A percentile compares a stretch with the other conserved stretches of the same genome.
phyloP scores from a whole-genome alignment of 2,888 invertebrate species.

The Eristalis intricaria region DNA sequence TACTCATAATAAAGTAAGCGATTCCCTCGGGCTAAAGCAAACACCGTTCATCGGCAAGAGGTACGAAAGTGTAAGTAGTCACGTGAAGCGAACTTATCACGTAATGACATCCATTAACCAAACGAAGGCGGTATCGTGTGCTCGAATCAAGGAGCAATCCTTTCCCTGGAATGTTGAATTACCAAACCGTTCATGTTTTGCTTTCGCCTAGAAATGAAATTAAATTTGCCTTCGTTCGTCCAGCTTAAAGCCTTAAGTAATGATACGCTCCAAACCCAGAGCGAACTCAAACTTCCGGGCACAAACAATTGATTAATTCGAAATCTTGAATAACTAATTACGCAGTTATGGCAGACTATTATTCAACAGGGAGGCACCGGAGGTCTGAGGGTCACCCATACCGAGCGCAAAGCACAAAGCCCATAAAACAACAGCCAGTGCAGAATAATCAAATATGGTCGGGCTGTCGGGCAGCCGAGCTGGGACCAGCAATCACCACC shows the following conservation, averaged over 20 bases:
- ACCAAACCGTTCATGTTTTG: background rate
- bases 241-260: background rate
- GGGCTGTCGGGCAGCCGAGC: background rate
- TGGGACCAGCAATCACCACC: background rate
- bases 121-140: background rate
- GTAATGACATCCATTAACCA: conserved; percentile 12
- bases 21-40: background rate
- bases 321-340: conserved; percentile 72
- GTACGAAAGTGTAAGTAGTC: background rate
- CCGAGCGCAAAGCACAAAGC: background rate
- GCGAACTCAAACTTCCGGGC: conserved; percentile 18
- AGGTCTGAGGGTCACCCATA: background rate
- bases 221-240: background rate
- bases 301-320: conserved; percentile 64
- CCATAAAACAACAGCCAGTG: conserved; percentile 30
- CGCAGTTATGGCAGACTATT: conserved; percentile 47
- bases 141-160: background rate
- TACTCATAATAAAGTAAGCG: background rate
- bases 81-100: background rate
- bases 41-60: background rate
- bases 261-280: background rate
- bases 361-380: conserved; percentile 26
- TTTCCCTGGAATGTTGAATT: background rate
- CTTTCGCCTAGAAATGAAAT: background rate
- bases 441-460: conserved; percentile 30